Conservation (phyloP, 92 coral and sea anemone genomes). For the Desmophyllum pertusum region DNA sequence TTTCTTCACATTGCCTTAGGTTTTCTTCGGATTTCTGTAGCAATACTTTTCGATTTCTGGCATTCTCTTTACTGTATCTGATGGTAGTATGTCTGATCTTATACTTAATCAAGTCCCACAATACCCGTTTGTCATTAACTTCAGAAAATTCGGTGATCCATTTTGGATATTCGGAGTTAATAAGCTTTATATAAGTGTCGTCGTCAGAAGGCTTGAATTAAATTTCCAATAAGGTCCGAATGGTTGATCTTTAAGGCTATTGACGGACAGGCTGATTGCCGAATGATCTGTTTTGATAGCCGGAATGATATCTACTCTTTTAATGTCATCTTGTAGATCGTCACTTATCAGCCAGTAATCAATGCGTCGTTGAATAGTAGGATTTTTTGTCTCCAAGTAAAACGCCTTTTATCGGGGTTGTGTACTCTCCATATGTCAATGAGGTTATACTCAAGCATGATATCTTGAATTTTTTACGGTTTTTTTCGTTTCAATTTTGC, state of each 20-base stretch:
- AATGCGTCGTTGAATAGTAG: background rate
- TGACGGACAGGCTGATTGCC: constrained; percentile 9
- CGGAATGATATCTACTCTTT: constrained; percentile 26
- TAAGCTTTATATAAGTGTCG: constrained; percentile 27
- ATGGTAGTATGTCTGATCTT: too few relatives aligned
- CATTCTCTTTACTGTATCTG: too few relatives aligned
- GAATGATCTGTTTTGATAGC: constrained; percentile 37
- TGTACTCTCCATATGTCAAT: background rate
- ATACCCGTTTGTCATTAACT: too few relatives aligned
- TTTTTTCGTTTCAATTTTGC: too few relatives aligned
- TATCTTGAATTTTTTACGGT: too few relatives aligned
- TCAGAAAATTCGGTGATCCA: too few relatives aligned
- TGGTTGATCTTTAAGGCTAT: background rate
- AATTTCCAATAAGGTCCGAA: too few relatives aligned
- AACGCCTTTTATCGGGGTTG: constrained; percentile 7
- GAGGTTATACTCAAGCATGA: too few relatives aligned
- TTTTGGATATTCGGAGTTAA: constrained; percentile 9
- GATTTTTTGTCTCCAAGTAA: constrained; percentile 7
- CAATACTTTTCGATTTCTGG: too few relatives aligned
- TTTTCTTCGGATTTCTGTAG: too few relatives aligned
- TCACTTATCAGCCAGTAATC: constrained; percentile 10
- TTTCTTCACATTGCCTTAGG: too few relatives aligned
- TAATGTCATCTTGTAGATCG: constrained; percentile 14
- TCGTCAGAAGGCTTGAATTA: constrained; percentile 37
- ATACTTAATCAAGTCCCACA: too few relatives aligned